Percentiles rank a stretch among this genome's conserved stretches.
Conservation (phyloP, 2,113 vertebrate genomes). For the Parus major region DNA sequence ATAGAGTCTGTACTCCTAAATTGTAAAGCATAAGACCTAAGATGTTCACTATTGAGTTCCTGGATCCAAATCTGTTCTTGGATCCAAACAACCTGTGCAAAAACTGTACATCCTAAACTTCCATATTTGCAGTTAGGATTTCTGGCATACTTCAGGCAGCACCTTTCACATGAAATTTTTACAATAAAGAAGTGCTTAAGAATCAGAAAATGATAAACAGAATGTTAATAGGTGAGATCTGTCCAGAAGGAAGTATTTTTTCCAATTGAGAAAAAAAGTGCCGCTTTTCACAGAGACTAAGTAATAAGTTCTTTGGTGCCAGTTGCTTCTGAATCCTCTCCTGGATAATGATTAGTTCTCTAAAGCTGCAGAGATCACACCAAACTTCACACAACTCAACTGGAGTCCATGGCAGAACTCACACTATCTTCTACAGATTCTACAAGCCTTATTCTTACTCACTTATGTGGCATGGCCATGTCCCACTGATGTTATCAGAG, state of each 20-base stretch:
- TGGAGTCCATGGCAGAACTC: neutral
- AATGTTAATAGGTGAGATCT: neutral
- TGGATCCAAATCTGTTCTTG: neutral
- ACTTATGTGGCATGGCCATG: neutral
- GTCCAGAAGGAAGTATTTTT: neutral
- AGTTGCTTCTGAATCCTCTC: neutral
- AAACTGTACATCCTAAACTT: neutral
- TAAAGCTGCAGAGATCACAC: neutral
- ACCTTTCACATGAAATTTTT: neutral
- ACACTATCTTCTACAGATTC: neutral
- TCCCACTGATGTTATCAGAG: neutral
- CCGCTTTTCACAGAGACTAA: neutral
- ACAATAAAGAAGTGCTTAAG: neutral
- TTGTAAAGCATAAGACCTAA: neutral
- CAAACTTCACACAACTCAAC: accelerated
- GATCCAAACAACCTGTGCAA: neutral
- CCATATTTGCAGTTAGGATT: neutral
- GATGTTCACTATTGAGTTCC: accelerated
- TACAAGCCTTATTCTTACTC: neutral
- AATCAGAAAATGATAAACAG: neutral
- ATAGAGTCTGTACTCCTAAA: neutral
- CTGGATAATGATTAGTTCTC: neutral
- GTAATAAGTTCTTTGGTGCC: neutral
- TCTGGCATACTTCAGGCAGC: neutral
- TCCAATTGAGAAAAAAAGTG: neutral